Conservation (phyloP, 2,888 invertebrate species). For the Meganola albula region DNA sequence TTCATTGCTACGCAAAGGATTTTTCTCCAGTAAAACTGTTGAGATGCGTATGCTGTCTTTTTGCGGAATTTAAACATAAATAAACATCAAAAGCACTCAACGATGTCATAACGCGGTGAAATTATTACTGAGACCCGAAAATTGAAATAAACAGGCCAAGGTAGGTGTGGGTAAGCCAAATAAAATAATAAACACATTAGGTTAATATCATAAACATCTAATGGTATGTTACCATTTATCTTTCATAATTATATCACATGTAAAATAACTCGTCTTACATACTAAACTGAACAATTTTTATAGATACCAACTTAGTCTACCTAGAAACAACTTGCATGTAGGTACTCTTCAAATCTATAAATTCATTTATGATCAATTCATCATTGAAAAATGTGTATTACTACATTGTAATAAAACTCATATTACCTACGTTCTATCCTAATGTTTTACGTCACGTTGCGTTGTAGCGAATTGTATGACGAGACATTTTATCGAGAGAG, state of each 20-base stretch:
- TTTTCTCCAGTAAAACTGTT: constrained; percentile 47
- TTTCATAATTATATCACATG: too few relatives aligned
- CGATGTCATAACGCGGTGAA: constrained; percentile 26
- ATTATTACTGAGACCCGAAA: constrained; percentile 18
- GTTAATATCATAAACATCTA: too few relatives aligned
- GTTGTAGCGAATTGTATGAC: constrained; percentile 28
- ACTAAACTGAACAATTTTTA: too few relatives aligned
- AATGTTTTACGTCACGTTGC: constrained; percentile 28
- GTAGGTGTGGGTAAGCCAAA: constrained; percentile 1
- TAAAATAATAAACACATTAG: background rate
- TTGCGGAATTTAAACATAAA: constrained; percentile 31
- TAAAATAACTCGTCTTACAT: too few relatives aligned
- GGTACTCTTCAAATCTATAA: too few relatives aligned
- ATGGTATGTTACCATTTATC: too few relatives aligned
- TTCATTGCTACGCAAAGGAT: constrained; percentile 53
- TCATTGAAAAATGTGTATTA: constrained; percentile 29
- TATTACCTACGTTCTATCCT: constrained; percentile 17
- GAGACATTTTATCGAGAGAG: constrained; percentile 52
- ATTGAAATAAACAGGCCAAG: constrained; percentile 23
- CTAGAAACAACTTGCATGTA: too few relatives aligned
- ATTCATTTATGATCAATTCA: too few relatives aligned
- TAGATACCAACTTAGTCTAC: too few relatives aligned
- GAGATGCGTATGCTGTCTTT: constrained; percentile 34
- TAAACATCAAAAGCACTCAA: constrained; percentile 29
- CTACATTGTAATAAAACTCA: constrained; percentile 28